A percentile compares a stretch with the other conserved stretches of the same genome.
These are phyloP conservation scores for Indri indri DNA, from an alignment of 2,113 vertebrate genomes.

Conservation along the genomic window DNA sequence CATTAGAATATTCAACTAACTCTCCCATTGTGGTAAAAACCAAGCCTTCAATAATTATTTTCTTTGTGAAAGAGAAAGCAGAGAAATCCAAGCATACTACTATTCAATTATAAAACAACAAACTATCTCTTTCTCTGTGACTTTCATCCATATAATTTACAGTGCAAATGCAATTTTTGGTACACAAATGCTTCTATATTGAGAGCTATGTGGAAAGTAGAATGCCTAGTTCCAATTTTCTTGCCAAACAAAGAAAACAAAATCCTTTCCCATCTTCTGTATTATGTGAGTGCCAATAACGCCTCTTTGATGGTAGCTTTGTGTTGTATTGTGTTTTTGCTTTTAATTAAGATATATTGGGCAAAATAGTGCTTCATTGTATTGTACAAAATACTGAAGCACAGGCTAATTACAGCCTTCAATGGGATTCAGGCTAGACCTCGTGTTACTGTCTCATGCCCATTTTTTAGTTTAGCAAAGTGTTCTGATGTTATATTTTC, in stretches of 20 bases:
- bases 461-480: conserved; percentile 52
- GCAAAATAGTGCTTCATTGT: conserved; percentile 65
- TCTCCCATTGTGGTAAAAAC: conserved; percentile 50
- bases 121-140: conserved; percentile 71
- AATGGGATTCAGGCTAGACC: conserved; percentile 45
- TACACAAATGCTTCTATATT: conserved; percentile 69
- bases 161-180: conserved; percentile 66
- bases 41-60: conserved; percentile 62
- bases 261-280: conserved; percentile 59
- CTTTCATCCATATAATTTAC: conserved; percentile 71
- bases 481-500: conserved; percentile 15
- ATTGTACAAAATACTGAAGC: conserved; percentile 62
- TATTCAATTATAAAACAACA: conserved; percentile 76
- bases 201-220: conserved; percentile 63
- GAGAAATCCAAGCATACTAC: conserved; percentile 65
- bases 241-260: conserved; percentile 72
- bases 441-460: conserved; percentile 57
- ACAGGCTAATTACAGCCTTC: conserved; percentile 58
- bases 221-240: conserved; percentile 61
- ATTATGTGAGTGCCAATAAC: conserved; percentile 52
- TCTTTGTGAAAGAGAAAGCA: conserved; percentile 67
- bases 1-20: conserved; percentile 65
- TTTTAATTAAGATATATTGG: conserved; percentile 78
- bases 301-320: conserved; percentile 72
- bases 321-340: conserved; percentile 50